These are phyloP conservation scores for Strix aluco DNA, from an alignment of 2,113 vertebrate species.

Conservation along the genomic window DNA sequence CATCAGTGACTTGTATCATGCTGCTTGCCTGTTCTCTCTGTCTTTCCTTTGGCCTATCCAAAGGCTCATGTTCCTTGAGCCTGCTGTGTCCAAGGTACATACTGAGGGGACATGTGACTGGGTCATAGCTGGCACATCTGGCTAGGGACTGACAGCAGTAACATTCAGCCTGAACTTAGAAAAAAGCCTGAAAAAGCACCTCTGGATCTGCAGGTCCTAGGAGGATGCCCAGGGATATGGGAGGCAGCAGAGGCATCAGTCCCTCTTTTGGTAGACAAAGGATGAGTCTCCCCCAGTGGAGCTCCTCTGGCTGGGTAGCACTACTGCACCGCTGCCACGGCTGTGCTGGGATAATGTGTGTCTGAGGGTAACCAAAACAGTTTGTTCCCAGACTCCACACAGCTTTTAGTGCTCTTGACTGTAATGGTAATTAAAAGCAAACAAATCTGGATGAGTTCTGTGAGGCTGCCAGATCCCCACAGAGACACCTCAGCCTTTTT, in stretches of 20 bases:
- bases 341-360: not conserved
- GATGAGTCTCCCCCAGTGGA: not conserved
- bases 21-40: not conserved
- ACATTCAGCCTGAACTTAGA: not conserved
- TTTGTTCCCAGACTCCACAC: constrained; percentile 35
- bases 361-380: constrained; percentile 34
- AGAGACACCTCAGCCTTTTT: constrained; percentile 38
- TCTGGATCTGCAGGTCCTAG: not conserved
- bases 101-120: not conserved
- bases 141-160: not conserved
- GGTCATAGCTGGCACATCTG: not conserved
- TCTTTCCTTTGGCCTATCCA: not conserved
- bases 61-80: not conserved
- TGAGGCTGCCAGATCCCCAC: constrained; percentile 10
- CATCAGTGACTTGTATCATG: not conserved
- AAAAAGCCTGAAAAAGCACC: not conserved
- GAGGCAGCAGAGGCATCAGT: not conserved
- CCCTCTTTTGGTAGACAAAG: not conserved
- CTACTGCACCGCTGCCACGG: not conserved
- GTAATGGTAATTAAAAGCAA: constrained; percentile 54
- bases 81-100: not conserved
- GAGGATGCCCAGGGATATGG: not conserved
- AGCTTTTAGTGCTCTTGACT: constrained; percentile 23
- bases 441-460: constrained; percentile 37
- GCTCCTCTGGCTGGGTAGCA: fast-evolving